Conservation (phyloP, 1,140 invertebrate species). For the Epicauta chinensis region DNA sequence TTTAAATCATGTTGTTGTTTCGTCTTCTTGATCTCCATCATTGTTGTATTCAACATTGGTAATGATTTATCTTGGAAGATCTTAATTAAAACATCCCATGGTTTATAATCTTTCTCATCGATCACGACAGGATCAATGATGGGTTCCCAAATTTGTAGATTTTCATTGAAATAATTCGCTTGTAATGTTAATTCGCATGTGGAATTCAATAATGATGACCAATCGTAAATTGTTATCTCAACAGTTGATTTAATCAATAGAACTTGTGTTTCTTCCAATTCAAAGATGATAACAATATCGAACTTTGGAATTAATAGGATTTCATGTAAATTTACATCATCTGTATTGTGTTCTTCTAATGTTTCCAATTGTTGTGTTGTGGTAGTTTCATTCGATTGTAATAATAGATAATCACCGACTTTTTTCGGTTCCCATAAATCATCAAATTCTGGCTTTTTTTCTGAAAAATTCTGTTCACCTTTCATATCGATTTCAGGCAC, state of each 20-base stretch:
- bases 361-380: constrained; percentile 6
- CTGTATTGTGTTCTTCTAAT: too few species aligned
- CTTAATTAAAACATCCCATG: constrained; percentile 68
- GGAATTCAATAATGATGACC: constrained; percentile 54
- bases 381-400: not conserved
- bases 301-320: constrained; percentile 37
- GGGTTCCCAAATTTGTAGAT: constrained; percentile 70
- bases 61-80: constrained; percentile 49
- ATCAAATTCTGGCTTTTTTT: constrained; percentile 42
- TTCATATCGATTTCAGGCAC: constrained; percentile 45
- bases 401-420: constrained; percentile 7
- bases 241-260: constrained; percentile 47
- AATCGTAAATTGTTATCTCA: constrained; percentile 57
- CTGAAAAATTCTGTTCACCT: constrained; percentile 11
- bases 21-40: not conserved
- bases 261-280: constrained; percentile 37
- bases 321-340: constrained; percentile 20
- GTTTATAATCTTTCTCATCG: constrained; percentile 60
- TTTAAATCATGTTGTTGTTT: not conserved
- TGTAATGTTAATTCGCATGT: constrained; percentile 56
- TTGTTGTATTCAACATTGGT: constrained; percentile 28
- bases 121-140: constrained; percentile 66
- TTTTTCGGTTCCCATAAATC: constrained; percentile 73
- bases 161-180: constrained; percentile 69
- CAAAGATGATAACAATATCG: constrained; percentile 35